phyloP scores from a whole-genome alignment of 1,140 invertebrate genomes.

The Drosophila setifemur region DNA sequence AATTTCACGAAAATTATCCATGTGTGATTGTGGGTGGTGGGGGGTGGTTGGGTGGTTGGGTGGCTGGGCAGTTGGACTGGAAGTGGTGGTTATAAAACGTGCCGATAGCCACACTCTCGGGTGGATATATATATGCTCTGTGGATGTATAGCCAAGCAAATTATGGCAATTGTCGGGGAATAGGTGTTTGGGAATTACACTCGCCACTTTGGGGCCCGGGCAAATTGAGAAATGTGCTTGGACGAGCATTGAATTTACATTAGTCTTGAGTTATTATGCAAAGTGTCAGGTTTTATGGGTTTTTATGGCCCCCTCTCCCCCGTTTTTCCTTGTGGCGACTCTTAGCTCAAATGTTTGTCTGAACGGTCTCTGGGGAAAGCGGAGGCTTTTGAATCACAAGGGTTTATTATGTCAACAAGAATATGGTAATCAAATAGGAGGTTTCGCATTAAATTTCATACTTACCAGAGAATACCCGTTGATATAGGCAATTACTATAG shows the following conservation, averaged over 20 bases:
- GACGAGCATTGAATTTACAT: constrained; percentile 27
- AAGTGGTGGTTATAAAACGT: constrained; percentile 63
- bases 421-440: constrained; percentile 20
- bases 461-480: no score
- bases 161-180: constrained; percentile 61
- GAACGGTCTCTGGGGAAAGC: constrained; percentile 7
- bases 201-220: constrained; percentile 12
- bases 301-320: neutral
- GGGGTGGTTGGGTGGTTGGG: constrained; percentile 2
- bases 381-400: no score
- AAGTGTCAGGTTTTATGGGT: constrained; percentile 15
- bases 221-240: constrained; percentile 29
- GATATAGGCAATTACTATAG: no score
- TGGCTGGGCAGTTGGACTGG: no score
- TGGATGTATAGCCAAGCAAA: constrained; percentile 30
- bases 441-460: no score
- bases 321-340: neutral
- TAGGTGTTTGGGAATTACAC: constrained; percentile 20
- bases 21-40: constrained; percentile 5
- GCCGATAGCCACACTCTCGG: constrained; percentile 56
- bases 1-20: constrained; percentile 33
- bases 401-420: no score
- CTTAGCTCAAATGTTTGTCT: neutral
- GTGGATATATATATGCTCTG: neutral
- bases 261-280: constrained; percentile 31